Conservation (phyloP, 2,113 vertebrate species). For the Cisticola juncidis region DNA sequence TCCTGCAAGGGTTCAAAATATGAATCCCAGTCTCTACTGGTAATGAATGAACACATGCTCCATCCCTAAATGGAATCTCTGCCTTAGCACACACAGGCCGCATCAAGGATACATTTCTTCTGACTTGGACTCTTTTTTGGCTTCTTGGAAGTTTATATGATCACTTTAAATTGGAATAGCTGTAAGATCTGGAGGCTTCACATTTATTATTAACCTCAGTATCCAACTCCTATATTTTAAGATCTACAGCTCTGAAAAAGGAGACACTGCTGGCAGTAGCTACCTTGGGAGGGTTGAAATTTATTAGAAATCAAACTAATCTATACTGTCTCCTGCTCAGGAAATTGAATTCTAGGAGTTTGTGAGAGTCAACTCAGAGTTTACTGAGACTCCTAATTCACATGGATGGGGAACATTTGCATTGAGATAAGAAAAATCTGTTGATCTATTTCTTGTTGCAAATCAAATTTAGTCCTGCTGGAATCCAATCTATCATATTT, state of each 20-base stretch:
- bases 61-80: neutral
- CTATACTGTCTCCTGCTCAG: constrained; percentile 36
- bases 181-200: constrained; percentile 41
- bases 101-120: neutral
- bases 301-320: constrained; percentile 62
- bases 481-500: neutral
- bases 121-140: neutral
- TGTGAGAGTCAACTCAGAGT: constrained; percentile 8
- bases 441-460: constrained; percentile 21
- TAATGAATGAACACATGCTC: neutral
- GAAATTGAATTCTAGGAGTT: constrained; percentile 32
- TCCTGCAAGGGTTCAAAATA: neutral
- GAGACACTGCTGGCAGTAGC: constrained; percentile 4
- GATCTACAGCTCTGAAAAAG: constrained; percentile 14
- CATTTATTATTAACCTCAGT: constrained; percentile 56
- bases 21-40: neutral
- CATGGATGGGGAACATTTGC: neutral
- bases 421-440: constrained; percentile 42
- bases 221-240: constrained; percentile 36
- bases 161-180: constrained; percentile 14
- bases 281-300: constrained; percentile 26
- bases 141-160: constrained; percentile 30
- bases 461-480: neutral
- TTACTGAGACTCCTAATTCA: constrained; percentile 19
- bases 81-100: neutral